Evolutionary conservation across 2,113 vertebrate species (phyloP).

Genomic region (Pelecanoides urinatrix): DNA sequence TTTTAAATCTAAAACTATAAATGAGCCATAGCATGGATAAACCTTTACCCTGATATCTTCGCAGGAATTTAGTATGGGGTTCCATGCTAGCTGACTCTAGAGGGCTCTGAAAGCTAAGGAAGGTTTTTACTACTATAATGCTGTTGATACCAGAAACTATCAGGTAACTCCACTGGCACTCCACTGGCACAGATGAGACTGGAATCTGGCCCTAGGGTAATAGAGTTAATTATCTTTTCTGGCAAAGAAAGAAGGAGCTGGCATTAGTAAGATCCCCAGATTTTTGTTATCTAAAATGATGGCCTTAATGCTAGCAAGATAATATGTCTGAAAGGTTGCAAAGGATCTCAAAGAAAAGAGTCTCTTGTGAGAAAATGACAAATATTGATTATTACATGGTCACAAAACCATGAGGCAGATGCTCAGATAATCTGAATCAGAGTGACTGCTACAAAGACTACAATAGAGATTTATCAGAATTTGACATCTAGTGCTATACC

Average conservation of each 20-base stretch:
- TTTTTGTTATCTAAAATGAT: background rate
- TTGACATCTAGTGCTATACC: background rate
- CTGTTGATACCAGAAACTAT: background rate
- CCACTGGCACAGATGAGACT: background rate
- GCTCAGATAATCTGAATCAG: background rate
- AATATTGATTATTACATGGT: background rate
- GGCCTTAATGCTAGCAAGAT: background rate
- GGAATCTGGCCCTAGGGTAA: background rate
- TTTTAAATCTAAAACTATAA: constrained; percentile 26
- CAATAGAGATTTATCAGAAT: background rate
- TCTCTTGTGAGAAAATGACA: background rate
- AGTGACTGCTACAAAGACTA: background rate
- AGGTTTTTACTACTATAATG: background rate
- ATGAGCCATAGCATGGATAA: background rate
- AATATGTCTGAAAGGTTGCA: background rate
- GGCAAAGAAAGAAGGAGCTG: background rate
- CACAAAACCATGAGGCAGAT: background rate
- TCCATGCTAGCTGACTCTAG: background rate
- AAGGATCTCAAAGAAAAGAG: background rate
- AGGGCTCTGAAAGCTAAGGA: background rate
- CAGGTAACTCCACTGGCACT: background rate
- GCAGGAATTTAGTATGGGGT: background rate
- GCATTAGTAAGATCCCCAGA: background rate
- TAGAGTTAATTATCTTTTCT: background rate
- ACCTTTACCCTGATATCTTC: background rate